Base-by-base conservation (phyloP, 2,113 vertebrate species). In the Sapayoa aenigma region DNA sequence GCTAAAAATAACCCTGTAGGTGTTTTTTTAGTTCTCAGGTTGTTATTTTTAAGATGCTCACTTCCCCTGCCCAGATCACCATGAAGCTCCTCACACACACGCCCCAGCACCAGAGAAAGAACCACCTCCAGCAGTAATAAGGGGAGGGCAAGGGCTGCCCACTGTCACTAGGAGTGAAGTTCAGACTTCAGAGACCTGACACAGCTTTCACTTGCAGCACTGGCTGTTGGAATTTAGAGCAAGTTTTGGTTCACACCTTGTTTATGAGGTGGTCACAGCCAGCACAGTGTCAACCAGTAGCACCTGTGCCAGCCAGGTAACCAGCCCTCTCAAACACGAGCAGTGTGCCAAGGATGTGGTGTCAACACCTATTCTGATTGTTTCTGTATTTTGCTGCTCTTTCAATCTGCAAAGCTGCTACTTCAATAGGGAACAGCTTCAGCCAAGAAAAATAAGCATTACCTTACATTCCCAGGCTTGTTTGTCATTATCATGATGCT, bases 371-470 rank as follows among this genome's bases (percentile, higher is more conserved):
- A 14, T 46, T 58, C 78, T 31, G 33, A 42, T 85, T 46, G 44
- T 49, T 60, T 62, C 53, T 41, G 47, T 20, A 31, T 58, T 67
- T 73, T 8, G n/a, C 67, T 46, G 60, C 62, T 66, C 59, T 86
- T 84, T 74, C 90, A 80, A 84, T 90, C 77, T 60, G 65, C 63
- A 85, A 59, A 93, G 71, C 39, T 7, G 4, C 92, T 67, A 3
- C 55, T 73, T 84, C 66, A 47, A 56, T 10, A 37, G 53, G 55
- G 56, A 82, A 71, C 60, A 65, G 78, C 79, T 82, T 91, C 80
- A 89, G 84, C 87, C 84, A 86, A 76, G 87, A 87, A 94, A 97
- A 96, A 93, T 49, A 81, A 77, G 46, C 21, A 31, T 86, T 91
- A 63, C 83, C 90, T 93, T 74, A 25, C 84, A 3, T 78, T 76